Evolutionary conservation across 2,113 vertebrate genomes (phyloP), one percentile per base, ranked within the genome.

Genomic region (Xyliphius kryptos): DNA sequence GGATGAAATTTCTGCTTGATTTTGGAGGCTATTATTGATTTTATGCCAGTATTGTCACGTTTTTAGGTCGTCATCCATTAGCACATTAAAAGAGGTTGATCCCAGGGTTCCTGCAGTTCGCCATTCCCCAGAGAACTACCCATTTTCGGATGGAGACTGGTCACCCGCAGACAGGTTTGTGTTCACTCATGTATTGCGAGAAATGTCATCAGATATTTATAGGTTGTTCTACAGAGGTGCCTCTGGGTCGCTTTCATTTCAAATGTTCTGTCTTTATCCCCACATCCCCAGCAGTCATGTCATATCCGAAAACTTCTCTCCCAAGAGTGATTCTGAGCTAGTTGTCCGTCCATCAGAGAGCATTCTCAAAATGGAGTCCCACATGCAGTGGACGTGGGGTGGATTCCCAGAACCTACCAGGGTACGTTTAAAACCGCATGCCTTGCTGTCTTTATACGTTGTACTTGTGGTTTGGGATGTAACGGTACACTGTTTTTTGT

Each of bases 311-410:
- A 76, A 81, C n/a, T 78, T 80, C 40, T 95, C 93, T 57, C 94
- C 95, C n/a, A 97, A 93, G 83, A 98, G 95, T 59, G 96, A 99
- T 81, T 97, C 94, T 1, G 96, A 98, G 72, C 83, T 99, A 54
- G 80, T 97, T 77, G 86, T 94, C 71, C 90, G 92, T 66, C 88
- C 94, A 4, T 77, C 87, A 0, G 93, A 93, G 78, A 91, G 89
- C 78, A 77, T 94, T 74, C 89, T 94, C 37, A 85, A 92, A 83
- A 87, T 89, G 0, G 94, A 99, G 71, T 92, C 93, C 37, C 93
- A 98, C 80, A 97, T 97, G 87, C 91, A 95, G 68, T 99, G 95
- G 96, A 93, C 94, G 0, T 98, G 95, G 95, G 95, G 94, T 57
- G 96, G 92, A 58, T 95, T 99, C 66, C 94, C 96, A 53, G 96